Evolutionary conservation across 2,113 vertebrate genomes (phyloP).

Genomic region (Apodemus speciosus): DNA sequence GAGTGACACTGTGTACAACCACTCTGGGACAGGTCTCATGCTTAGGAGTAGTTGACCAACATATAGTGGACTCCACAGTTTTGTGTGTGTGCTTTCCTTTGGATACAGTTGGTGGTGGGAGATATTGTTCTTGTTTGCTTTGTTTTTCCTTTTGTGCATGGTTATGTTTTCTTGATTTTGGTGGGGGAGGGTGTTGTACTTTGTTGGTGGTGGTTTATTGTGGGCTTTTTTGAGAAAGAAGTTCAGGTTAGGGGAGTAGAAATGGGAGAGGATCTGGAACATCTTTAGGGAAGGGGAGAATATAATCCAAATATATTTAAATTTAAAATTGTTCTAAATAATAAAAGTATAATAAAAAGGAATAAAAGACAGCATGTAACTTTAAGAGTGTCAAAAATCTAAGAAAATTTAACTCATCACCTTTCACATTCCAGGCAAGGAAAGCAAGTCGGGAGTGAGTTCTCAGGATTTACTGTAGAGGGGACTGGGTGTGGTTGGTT

Average conservation of each 20-base stretch:
- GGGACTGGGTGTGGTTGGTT: background rate
- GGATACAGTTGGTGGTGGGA: background rate
- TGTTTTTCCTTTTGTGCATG: too few species aligned
- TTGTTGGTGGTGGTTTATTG: background rate
- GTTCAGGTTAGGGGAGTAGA: background rate
- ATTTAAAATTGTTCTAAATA: background rate
- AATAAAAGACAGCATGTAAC: too few species aligned
- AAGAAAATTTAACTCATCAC: background rate
- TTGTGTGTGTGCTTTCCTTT: too few species aligned
- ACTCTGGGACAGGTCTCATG: background rate
- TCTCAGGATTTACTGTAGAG: slow-evolving; percentile 1
- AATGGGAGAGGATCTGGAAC: background rate
- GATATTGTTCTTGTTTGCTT: background rate
- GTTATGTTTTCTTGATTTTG: background rate
- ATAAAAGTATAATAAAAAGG: background rate
- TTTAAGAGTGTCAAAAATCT: background rate
- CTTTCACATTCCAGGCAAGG: background rate
- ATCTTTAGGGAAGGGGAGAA: background rate
- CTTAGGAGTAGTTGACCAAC: background rate
- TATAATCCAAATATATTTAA: background rate
- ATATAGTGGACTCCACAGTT: background rate
- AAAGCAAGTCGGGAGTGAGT: background rate
- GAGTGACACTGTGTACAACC: background rate
- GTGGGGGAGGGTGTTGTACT: too few species aligned
- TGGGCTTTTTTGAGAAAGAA: background rate